A percentile compares a stretch with the other conserved stretches of the same genome.
Conservation (phyloP, 2,797 vertebrate species). For the Scomberomorus guttatus region DNA sequence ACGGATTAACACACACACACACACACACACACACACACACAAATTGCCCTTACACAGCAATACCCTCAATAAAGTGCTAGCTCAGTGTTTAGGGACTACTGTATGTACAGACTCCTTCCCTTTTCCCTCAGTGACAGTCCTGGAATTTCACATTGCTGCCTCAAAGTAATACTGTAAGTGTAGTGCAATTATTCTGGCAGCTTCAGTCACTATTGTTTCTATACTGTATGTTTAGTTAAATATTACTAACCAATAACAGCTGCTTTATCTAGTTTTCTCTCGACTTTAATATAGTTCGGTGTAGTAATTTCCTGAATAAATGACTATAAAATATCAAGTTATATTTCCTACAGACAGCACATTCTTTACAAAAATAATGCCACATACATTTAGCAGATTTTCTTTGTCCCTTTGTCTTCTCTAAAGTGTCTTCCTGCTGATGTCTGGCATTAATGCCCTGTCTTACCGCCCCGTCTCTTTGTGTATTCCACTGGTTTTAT, state of each 20-base stretch:
- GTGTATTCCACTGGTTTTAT: constrained; percentile 79
- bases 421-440: constrained; percentile 59
- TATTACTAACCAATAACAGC: constrained; percentile 6
- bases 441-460: constrained; percentile 64
- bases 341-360: neutral
- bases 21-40: constrained; percentile 19
- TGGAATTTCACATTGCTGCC: constrained; percentile 41
- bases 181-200: constrained; percentile 40
- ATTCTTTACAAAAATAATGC: constrained; percentile 15
- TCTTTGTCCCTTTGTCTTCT: constrained; percentile 54
- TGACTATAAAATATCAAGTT: constrained; percentile 14
- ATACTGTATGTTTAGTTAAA: constrained; percentile 24
- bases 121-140: constrained; percentile 1
- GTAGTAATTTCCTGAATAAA: neutral
- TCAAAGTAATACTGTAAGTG: constrained; percentile 18
- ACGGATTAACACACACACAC: constrained; percentile 19
- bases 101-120: constrained; percentile 4
- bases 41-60: constrained; percentile 32
- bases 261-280: constrained; percentile 16
- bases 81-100: constrained; percentile 49
- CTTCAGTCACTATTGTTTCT: constrained; percentile 1
- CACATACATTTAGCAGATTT: constrained; percentile 48
- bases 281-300: neutral
- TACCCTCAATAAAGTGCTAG: constrained; percentile 43
- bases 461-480: constrained; percentile 68